Conservation (phyloP, 1,140 invertebrate genomes). For the Drosophila serrata region DNA sequence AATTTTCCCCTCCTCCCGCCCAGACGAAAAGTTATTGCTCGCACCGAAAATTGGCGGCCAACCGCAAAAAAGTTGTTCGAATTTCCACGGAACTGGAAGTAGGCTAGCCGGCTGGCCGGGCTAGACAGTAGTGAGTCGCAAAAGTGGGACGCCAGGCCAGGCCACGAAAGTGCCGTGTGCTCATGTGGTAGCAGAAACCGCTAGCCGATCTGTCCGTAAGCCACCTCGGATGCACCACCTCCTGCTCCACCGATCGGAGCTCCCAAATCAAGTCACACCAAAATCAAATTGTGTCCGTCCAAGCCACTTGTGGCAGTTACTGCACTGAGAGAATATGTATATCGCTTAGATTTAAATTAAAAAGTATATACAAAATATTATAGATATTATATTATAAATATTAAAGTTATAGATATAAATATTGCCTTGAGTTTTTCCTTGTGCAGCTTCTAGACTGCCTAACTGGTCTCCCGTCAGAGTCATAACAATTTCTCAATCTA, state of each 20-base stretch:
- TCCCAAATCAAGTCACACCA: slow-evolving; percentile 71
- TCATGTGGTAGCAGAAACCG: slow-evolving; percentile 62
- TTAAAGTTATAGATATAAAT: not conserved
- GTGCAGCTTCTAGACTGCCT: slow-evolving; percentile 15
- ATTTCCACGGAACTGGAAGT: slow-evolving; percentile 57
- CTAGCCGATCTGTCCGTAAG: slow-evolving; percentile 68
- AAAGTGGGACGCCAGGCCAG: slow-evolving; percentile 68
- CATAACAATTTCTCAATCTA: slow-evolving; percentile 71
- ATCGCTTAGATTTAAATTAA: not conserved
- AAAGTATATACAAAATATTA: not conserved
- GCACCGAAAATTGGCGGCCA: slow-evolving; percentile 55
- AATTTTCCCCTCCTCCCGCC: slow-evolving; percentile 42
- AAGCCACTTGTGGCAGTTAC: slow-evolving; percentile 25
- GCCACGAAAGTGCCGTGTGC: slow-evolving; percentile 65
- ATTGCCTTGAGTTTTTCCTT: slow-evolving; percentile 2
- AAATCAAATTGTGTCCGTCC: slow-evolving; percentile 62
- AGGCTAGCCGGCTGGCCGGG: slow-evolving; percentile 57
- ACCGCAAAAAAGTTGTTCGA: slow-evolving; percentile 39
- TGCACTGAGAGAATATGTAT: slow-evolving; percentile 3
- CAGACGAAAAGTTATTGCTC: slow-evolving; percentile 49
- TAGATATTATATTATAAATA: too few species aligned
- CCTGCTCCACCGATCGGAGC: slow-evolving; percentile 16
- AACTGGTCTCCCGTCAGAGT: slow-evolving; percentile 44
- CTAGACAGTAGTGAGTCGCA: slow-evolving; percentile 30
- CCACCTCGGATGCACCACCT: not conserved